Evolutionary conservation across 2,113 vertebrate species (phyloP), one percentile per base, ranked within the genome.

Genomic region (Naja naja): DNA sequence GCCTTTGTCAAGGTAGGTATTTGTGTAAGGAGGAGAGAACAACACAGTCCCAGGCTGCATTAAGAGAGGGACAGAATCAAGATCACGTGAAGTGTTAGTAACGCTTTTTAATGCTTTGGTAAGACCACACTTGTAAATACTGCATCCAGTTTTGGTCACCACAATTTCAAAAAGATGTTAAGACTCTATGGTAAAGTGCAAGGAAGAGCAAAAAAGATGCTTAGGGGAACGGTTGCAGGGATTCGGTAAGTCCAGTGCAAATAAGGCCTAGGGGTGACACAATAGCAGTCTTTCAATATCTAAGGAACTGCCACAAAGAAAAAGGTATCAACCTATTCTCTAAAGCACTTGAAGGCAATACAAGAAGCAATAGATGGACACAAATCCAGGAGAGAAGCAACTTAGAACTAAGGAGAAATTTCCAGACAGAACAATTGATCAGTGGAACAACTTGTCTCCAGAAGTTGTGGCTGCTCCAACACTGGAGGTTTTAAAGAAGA

Each of bases 1-100:
- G 98, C 97, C 92, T 99, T 99, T 88, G 99, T 99, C 53, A 99
- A 99, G 99, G 99, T 99, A 95, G 0, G 93, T 86, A 3, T 18
- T 2, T 6, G 1, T 56, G 43, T 0, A 39, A 39, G 25, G 30
- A 56, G 74, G 39, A 81, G 69, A 81, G 34, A 81, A 39, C 6
- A 14, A 69, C 0, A 6, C 64, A n/a, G 30, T 69, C 30, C 30
- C 25, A 16, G 60, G 60, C 30, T 4, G 60, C 27, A 14, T n/a
- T 64, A n/a, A n/a, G 1, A n/a, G 60, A 30, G 27, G 30, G 60
- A n/a, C 16, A n/a, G 60, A 69, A 16, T 69, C 30, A 69, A n/a
- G 60, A 69, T 69, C 11, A n/a, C 0, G 30, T n/a, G 60, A n/a
- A 69, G 30, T 25, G 1, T 69, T 69, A 14, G 30, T 16, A 16